Conservation (phyloP, 2,113 vertebrate genomes). For the Mus pahari region DNA sequence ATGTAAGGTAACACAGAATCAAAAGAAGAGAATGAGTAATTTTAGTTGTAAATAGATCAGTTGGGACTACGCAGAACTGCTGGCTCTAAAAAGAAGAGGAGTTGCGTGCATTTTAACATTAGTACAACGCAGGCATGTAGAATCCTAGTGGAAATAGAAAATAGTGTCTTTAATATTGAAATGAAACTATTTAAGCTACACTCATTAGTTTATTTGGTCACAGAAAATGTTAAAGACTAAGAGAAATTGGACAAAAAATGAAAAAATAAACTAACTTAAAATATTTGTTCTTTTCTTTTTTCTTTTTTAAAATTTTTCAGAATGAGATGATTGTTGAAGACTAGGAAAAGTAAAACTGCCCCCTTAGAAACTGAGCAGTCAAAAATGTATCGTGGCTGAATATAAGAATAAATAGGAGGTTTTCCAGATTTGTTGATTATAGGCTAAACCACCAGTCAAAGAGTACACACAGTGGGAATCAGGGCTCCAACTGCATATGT, state of each 20-base stretch:
- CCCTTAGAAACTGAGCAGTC: neutral
- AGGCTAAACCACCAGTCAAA: no score
- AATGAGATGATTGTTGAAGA: neutral
- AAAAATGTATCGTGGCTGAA: neutral
- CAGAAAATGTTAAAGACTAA: neutral
- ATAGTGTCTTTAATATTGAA: neutral
- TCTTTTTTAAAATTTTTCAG: neutral
- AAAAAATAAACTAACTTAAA: neutral
- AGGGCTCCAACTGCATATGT: no score
- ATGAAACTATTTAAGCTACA: neutral
- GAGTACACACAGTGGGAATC: no score
- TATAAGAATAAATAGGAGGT: neutral
- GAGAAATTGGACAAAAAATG: neutral
- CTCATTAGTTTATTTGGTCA: neutral
- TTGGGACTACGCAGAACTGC: neutral
- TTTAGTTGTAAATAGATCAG: neutral
- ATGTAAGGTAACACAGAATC: neutral
- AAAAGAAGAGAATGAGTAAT: neutral
- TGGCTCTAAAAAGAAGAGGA: neutral
- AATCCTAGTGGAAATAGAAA: neutral
- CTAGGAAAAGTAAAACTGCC: neutral
- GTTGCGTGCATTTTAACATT: neutral
- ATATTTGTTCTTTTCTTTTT: neutral
- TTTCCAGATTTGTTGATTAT: no score
- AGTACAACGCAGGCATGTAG: neutral